These are phyloP conservation scores for Tetanocera ferruginea DNA, from an alignment of 2,888 invertebrate genomes.

Conservation along the genomic window DNA sequence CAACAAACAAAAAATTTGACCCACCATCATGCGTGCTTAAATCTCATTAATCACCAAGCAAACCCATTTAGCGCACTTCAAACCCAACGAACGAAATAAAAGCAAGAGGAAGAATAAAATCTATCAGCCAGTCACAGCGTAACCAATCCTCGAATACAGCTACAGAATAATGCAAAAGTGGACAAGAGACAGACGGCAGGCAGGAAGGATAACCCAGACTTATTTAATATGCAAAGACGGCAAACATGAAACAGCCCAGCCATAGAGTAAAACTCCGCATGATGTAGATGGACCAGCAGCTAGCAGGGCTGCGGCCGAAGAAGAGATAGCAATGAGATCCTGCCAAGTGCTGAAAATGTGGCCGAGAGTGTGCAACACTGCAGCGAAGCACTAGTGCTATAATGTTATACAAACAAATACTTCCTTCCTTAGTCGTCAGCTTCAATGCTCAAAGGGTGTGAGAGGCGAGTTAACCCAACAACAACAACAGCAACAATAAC, in stretches of 20 bases:
- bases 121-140: slow-evolving; percentile 21
- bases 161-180: not conserved
- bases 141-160: slow-evolving; percentile 14
- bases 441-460: not conserved
- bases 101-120: slow-evolving; percentile 9
- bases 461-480: not conserved
- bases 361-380: not conserved
- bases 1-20: not conserved
- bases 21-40: slow-evolving; percentile 55
- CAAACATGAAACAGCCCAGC: slow-evolving; percentile 14
- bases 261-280: not conserved
- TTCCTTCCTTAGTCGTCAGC: not conserved
- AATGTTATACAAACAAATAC: slow-evolving; percentile 26
- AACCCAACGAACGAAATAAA: not conserved
- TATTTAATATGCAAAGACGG: slow-evolving; percentile 7
- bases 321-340: no score
- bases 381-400: not conserved
- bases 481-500: slow-evolving; percentile 18
- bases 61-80: slow-evolving; percentile 9
- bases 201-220: not conserved
- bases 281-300: not conserved
- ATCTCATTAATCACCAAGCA: slow-evolving; percentile 62
- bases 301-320: not conserved
- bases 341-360: not conserved
- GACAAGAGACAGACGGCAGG: not conserved